A percentile compares a stretch with the other conserved stretches of the same genome.
These are phyloP conservation scores for Sardinella longiceps DNA, from an alignment of 2,797 vertebrate species.

Conservation along the genomic window DNA sequence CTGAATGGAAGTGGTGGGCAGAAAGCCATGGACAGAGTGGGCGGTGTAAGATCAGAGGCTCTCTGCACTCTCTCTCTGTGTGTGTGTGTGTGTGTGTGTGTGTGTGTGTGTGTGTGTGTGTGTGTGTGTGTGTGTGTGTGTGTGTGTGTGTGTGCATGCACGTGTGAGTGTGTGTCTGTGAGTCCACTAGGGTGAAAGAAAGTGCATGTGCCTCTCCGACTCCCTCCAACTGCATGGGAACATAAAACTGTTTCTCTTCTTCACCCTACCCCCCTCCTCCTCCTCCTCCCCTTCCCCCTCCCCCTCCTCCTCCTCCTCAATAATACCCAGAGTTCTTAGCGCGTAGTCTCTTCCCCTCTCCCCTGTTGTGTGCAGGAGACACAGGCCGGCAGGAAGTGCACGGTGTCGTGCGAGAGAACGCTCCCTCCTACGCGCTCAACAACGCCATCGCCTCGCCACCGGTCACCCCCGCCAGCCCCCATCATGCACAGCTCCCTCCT, in stretches of 20 bases:
- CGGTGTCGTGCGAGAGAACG: constrained; percentile 76
- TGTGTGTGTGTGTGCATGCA: not conserved
- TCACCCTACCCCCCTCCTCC: not conserved
- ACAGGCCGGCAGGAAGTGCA: constrained; percentile 92
- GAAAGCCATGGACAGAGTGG: constrained; percentile 7
- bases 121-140: not conserved
- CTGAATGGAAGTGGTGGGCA: constrained; percentile 31
- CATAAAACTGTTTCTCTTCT: constrained; percentile 30
- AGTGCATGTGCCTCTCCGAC: not conserved
- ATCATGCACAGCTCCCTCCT: constrained; percentile 89
- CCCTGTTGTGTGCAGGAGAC: constrained; percentile 84
- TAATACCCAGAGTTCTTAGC: constrained; percentile 75
- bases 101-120: constrained; percentile 22
- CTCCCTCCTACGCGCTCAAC: constrained; percentile 78
- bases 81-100: constrained; percentile 18
- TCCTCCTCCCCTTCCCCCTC: constrained; percentile 34
- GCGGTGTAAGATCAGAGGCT: constrained; percentile 21
- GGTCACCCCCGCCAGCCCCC: constrained; percentile 91
- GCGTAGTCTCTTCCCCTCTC: constrained; percentile 78
- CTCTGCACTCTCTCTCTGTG: not conserved
- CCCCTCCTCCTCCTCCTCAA: constrained; percentile 44
- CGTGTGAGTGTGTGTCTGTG: not conserved
- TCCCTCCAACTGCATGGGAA: not conserved
- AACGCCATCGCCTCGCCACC: constrained; percentile 84
- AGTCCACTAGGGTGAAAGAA: not conserved